phyloP scores from a whole-genome alignment of 2,888 invertebrate genomes.

The Slavum lentiscoides region DNA sequence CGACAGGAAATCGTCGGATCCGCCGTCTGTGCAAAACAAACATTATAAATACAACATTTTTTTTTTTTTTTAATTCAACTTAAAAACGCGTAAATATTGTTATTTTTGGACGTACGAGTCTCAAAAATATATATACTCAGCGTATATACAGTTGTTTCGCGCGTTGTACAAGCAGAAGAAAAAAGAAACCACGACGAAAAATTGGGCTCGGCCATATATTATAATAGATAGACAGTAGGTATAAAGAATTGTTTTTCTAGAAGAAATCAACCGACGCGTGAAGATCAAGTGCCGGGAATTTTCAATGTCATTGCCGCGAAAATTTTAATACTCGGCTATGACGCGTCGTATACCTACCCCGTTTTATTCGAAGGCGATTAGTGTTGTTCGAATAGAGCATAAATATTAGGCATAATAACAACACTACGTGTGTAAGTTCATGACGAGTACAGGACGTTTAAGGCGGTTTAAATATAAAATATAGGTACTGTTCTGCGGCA shows the following conservation, averaged over 20 bases:
- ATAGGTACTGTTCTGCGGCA: background rate
- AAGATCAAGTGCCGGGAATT: slow-evolving; percentile 16
- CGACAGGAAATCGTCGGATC: slow-evolving; percentile 40
- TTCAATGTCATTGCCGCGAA: slow-evolving; percentile 20
- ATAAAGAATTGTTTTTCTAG: slow-evolving; percentile 13
- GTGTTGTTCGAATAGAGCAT: background rate
- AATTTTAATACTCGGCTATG: background rate
- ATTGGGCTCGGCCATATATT: background rate
- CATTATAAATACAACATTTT: background rate
- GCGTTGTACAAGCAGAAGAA: too few relatives aligned
- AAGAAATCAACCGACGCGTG: slow-evolving; percentile 25
- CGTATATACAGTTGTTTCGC: too few relatives aligned
- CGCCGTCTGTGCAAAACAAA: slow-evolving; percentile 37
- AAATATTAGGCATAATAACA: background rate
- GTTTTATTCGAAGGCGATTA: too few relatives aligned
- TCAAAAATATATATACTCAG: too few relatives aligned
- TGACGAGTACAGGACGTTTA: too few relatives aligned
- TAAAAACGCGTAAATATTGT: background rate
- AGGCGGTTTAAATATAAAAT: too few relatives aligned
- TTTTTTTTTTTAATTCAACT: too few relatives aligned
- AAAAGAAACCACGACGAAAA: background rate
- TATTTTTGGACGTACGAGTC: background rate
- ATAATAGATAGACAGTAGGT: too few relatives aligned
- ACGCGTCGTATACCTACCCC: too few relatives aligned
- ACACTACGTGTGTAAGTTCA: background rate